Percentiles rank a stretch among this genome's conserved stretches.
Conservation (phyloP, 2,888 invertebrate species). For the Cosmorhoe ocellata region DNA sequence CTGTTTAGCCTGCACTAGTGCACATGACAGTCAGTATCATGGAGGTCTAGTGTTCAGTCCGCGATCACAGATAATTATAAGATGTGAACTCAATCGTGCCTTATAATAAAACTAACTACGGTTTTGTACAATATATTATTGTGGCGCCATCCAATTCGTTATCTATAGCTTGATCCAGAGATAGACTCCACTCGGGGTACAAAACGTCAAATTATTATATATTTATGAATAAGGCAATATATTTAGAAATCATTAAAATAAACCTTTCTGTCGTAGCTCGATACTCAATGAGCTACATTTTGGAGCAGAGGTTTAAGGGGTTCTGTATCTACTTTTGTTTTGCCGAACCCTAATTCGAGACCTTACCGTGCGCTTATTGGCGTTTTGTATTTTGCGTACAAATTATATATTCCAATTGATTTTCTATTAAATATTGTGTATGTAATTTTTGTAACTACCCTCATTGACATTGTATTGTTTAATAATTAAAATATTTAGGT, state of each 20-base stretch:
- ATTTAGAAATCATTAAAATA: not conserved
- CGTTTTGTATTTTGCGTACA: slow-evolving; percentile 30
- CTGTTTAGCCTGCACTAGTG: too few relatives aligned
- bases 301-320: slow-evolving; percentile 5
- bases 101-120: slow-evolving; percentile 49
- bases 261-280: slow-evolving; percentile 1
- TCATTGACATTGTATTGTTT: too few relatives aligned
- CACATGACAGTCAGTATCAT: not conserved
- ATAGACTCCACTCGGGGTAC: slow-evolving; percentile 17
- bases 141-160: slow-evolving; percentile 43
- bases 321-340: slow-evolving; percentile 12
- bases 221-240: slow-evolving; percentile 1
- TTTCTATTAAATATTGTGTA: slow-evolving; percentile 34
- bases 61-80: slow-evolving; percentile 28
- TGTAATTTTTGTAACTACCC: slow-evolving; percentile 37
- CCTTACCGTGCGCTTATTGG: slow-evolving; percentile 31
- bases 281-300: slow-evolving; percentile 6
- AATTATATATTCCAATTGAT: slow-evolving; percentile 51
- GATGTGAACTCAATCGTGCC: slow-evolving; percentile 63
- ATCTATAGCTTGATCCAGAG: slow-evolving; percentile 12
- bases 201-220: slow-evolving; percentile 29
- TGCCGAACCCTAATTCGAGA: slow-evolving; percentile 9
- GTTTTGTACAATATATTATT: slow-evolving; percentile 49
- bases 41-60: slow-evolving; percentile 26
- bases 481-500: too few relatives aligned